A percentile compares a stretch with the other conserved stretches of the same genome.
phyloP scores from a whole-genome alignment of 1,140 invertebrate species.

The Paralvinella palmiformis region DNA sequence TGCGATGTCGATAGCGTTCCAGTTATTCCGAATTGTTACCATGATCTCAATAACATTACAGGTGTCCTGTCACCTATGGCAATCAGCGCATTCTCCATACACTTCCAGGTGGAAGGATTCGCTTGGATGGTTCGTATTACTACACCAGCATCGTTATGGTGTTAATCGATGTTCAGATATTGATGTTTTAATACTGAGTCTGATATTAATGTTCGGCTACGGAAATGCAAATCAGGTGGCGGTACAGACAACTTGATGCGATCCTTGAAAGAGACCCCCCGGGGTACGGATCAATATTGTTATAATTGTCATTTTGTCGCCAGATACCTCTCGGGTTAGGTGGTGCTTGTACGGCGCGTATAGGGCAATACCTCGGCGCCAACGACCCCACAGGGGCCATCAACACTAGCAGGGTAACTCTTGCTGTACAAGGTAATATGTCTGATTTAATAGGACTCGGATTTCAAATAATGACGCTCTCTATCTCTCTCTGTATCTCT shows the following conservation, averaged over 20 bases:
- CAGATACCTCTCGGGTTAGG: slow-evolving; percentile 22
- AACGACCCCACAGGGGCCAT: slow-evolving; percentile 11
- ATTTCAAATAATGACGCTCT: too few species aligned
- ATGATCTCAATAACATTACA: slow-evolving; percentile 1
- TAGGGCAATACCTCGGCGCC: slow-evolving; percentile 23
- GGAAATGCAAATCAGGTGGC: too few species aligned
- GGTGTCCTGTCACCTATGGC: slow-evolving; percentile 14
- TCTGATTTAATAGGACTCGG: too few species aligned
- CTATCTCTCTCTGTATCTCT: too few species aligned
- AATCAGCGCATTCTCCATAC: slow-evolving; percentile 19
- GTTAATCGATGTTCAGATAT: neutral
- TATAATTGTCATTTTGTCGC: neutral
- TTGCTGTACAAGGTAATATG: slow-evolving; percentile 17
- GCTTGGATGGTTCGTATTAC: slow-evolving; percentile 18
- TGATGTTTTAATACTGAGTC: neutral
- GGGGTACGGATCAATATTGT: too few species aligned
- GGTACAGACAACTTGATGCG: too few species aligned
- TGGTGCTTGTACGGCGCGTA: slow-evolving; percentile 18
- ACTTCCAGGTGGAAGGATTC: slow-evolving; percentile 20
- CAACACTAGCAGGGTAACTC: slow-evolving; percentile 13
- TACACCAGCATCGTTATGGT: neutral
- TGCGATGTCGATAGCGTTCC: too few species aligned
- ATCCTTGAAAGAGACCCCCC: too few species aligned
- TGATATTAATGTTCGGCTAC: neutral
- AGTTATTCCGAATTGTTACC: too few species aligned